Conservation (phyloP, 2,797 vertebrate species). For the Danionella dracula region DNA sequence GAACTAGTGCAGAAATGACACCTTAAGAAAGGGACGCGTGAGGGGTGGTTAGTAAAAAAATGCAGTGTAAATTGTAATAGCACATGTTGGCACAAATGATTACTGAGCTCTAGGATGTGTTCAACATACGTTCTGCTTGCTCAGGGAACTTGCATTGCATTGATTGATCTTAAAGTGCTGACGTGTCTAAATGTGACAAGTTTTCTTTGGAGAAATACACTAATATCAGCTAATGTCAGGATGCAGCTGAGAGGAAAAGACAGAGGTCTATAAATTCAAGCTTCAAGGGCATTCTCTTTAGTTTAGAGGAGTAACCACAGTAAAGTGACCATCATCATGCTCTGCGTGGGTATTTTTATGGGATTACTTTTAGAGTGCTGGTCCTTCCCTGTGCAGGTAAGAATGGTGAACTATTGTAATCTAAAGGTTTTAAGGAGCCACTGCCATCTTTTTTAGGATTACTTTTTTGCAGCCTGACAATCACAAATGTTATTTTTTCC, state of each 20-base stretch:
- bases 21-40: not conserved
- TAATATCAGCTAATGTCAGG: slow-evolving; percentile 18
- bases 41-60: too few relatives aligned
- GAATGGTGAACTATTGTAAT: slow-evolving; percentile 16
- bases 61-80: too few relatives aligned
- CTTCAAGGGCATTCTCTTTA: not conserved
- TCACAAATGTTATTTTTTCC: too few relatives aligned
- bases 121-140: not conserved
- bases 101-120: not conserved
- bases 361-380: slow-evolving; percentile 52
- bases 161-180: not conserved
- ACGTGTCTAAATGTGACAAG: not conserved
- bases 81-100: not conserved
- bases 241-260: not conserved
- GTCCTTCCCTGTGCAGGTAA: slow-evolving; percentile 64
- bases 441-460: too few relatives aligned
- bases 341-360: slow-evolving; percentile 29
- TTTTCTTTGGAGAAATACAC: slow-evolving; percentile 1
- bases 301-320: not conserved
- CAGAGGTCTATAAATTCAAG: slow-evolving; percentile 18
- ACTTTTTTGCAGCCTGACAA: too few relatives aligned
- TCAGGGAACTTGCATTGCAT: slow-evolving; percentile 10
- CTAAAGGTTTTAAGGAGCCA: too few relatives aligned
- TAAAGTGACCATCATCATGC: slow-evolving; percentile 12
- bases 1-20: slow-evolving; percentile 5